These are phyloP conservation scores for Crocallis elinguaria DNA, from an alignment of 2,888 invertebrate species.

Conservation along the genomic window DNA sequence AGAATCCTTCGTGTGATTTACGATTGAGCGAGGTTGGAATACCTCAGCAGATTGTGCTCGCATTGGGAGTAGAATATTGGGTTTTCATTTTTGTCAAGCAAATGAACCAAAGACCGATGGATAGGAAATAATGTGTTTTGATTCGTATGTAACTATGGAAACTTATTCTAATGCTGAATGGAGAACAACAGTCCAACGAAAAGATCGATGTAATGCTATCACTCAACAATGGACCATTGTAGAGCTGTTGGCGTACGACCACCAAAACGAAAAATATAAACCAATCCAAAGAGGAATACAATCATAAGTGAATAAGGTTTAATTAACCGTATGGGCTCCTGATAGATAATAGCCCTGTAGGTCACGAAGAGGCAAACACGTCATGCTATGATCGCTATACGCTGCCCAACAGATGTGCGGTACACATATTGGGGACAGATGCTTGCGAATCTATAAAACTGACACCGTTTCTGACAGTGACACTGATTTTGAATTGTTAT, in stretches of 20 bases:
- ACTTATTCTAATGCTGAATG: background rate
- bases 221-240: conserved; percentile 6
- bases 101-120: conserved; percentile 35
- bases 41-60: conserved; percentile 51
- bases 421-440: conserved; percentile 69
- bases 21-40: conserved; percentile 62
- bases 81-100: conserved; percentile 29
- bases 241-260: conserved; percentile 38
- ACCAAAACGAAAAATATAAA: conserved; percentile 66
- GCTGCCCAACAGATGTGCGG: conserved; percentile 72
- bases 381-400: conserved; percentile 42
- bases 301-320: conserved; percentile 75
- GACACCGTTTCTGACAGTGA: conserved; percentile 53
- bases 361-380: conserved; percentile 59
- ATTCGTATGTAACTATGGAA: background rate
- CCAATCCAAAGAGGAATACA: conserved; percentile 69
- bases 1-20: conserved; percentile 74
- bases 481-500: conserved; percentile 48
- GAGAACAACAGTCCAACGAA: background rate
- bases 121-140: background rate
- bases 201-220: background rate
- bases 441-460: conserved; percentile 59
- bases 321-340: conserved; percentile 72
- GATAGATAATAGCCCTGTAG: conserved; percentile 63
- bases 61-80: conserved; percentile 51